These are phyloP conservation scores for Choristoneura fumiferana DNA, from an alignment of 1,140 invertebrate genomes.

Conservation along the genomic window DNA sequence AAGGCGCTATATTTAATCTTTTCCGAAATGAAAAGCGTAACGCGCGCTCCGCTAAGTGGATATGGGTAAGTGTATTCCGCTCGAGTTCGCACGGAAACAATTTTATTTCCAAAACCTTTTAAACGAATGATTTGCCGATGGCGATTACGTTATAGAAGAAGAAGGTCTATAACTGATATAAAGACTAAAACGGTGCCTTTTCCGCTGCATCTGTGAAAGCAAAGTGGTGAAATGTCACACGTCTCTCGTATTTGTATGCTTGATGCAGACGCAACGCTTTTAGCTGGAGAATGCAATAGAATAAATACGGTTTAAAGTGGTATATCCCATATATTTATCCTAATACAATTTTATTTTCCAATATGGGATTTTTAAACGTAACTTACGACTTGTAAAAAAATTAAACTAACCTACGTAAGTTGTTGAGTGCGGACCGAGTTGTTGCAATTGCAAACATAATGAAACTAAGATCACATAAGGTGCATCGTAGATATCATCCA, in stretches of 20 bases:
- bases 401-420: too few species aligned
- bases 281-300: slow-evolving; percentile 9
- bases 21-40: slow-evolving; percentile 12
- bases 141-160: not conserved
- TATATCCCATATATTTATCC: too few species aligned
- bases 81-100: slow-evolving; percentile 3
- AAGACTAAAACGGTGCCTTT: not conserved
- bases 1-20: slow-evolving; percentile 13
- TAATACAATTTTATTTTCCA: too few species aligned
- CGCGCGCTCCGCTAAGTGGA: not conserved
- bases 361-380: too few species aligned
- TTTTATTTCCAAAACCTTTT: slow-evolving; percentile 13
- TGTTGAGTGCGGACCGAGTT: too few species aligned
- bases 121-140: slow-evolving; percentile 9
- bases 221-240: slow-evolving; percentile 4
- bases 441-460: too few species aligned
- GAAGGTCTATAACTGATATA: not conserved
- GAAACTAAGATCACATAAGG: too few species aligned
- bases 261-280: slow-evolving; percentile 8
- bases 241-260: slow-evolving; percentile 12
- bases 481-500: too few species aligned
- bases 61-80: slow-evolving; percentile 12
- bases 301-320: not conserved
- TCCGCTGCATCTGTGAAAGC: not conserved
- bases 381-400: too few species aligned